Conservation (phyloP, 2,888 invertebrate species). For the Pardosa pseudoannulata region DNA sequence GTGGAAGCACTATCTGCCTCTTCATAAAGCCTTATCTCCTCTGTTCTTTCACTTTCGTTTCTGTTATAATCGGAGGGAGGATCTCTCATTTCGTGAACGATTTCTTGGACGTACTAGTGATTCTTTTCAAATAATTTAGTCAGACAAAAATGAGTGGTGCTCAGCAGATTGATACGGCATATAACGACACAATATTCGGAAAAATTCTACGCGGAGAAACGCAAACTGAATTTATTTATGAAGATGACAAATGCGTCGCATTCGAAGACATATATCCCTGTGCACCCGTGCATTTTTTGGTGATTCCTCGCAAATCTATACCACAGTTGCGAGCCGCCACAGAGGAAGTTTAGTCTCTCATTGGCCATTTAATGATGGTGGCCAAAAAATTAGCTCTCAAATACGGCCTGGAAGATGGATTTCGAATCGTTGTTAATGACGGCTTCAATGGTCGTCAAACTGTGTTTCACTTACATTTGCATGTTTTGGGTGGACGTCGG, state of each 20-base stretch:
- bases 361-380: conserved; percentile 79
- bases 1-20: no score
- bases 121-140: no score
- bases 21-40: no score
- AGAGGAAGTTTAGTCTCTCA: conserved; percentile 75
- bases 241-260: conserved; percentile 80
- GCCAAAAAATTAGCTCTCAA: conserved; percentile 78
- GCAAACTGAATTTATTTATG: conserved; percentile 80
- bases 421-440: conserved; percentile 78
- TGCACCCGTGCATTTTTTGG: conserved; percentile 80
- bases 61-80: no score
- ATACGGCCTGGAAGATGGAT: conserved; percentile 72
- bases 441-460: conserved; percentile 80
- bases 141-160: no score
- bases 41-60: no score
- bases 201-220: conserved; percentile 80
- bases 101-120: no score
- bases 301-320: conserved; percentile 74
- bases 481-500: conserved; percentile 80
- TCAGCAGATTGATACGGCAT: conserved; percentile 61
- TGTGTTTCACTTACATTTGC: conserved; percentile 80
- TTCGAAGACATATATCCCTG: conserved; percentile 80
- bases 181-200: conserved; percentile 79
- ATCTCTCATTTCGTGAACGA: no score
- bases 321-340: conserved; percentile 70